phyloP scores from a whole-genome alignment of 2,113 vertebrate genomes.

The Vidua macroura region DNA sequence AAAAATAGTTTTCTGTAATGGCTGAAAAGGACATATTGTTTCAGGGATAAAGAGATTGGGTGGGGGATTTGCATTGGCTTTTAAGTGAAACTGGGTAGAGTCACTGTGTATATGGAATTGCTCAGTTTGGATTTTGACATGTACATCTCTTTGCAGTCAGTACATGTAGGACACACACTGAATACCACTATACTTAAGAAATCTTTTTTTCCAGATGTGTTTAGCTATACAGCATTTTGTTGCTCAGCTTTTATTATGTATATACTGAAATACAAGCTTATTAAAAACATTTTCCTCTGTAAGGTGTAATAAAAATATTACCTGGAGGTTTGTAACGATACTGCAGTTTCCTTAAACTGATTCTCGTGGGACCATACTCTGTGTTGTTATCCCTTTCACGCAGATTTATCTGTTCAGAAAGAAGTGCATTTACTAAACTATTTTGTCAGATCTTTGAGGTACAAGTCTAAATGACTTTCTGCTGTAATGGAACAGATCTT shows the following conservation, averaged over 20 bases:
- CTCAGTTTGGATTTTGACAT: not conserved
- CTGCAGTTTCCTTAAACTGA: conserved; percentile 75
- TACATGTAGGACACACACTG: not conserved
- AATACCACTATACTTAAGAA: not conserved
- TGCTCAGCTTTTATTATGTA: not conserved
- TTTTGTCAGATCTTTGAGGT: not conserved
- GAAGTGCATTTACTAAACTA: not conserved
- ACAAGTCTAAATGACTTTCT: not conserved
- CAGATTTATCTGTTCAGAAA: conserved; percentile 77
- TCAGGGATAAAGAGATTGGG: not conserved
- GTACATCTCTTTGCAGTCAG: not conserved
- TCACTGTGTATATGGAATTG: not conserved
- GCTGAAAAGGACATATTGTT: not conserved
- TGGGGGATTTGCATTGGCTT: not conserved
- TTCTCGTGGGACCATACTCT: conserved; percentile 79
- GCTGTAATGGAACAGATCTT: not conserved
- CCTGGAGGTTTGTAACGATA: conserved; percentile 58
- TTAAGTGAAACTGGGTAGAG: not conserved
- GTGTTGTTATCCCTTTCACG: conserved; percentile 68
- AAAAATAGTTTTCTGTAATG: not conserved
- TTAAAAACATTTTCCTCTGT: not conserved
- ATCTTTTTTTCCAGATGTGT: not conserved
- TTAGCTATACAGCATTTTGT: not conserved
- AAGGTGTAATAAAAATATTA: conserved; percentile 38
- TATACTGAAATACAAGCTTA: not conserved